These are phyloP conservation scores for Pseudeuparius sepicola DNA, from an alignment of 2,888 invertebrate species.

Conservation along the genomic window DNA sequence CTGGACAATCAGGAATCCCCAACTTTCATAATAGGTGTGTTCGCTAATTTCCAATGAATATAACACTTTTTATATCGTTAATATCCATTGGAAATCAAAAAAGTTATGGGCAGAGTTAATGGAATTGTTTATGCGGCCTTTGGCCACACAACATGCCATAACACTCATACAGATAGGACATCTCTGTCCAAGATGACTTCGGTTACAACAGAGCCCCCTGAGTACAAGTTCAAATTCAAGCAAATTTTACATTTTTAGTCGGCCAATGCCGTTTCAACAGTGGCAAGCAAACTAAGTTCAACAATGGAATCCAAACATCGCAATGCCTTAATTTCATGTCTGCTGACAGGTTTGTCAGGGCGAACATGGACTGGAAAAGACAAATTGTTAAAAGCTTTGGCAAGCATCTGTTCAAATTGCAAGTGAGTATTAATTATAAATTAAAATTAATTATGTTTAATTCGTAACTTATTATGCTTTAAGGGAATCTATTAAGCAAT, in stretches of 20 bases:
- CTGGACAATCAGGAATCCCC: not conserved
- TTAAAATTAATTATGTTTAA: not conserved
- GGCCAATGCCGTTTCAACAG: constrained; percentile 70
- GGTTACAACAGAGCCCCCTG: too few species aligned
- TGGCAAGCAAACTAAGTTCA: constrained; percentile 59
- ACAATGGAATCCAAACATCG: constrained; percentile 55
- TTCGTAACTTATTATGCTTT: too few species aligned
- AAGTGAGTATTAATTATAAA: constrained; percentile 47
- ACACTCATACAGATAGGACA: too few species aligned
- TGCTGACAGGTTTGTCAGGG: constrained; percentile 61
- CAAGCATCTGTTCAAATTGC: constrained; percentile 59
- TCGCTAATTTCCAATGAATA: too few species aligned
- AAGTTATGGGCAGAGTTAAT: too few species aligned
- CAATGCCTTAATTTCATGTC: constrained; percentile 53
- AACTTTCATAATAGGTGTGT: not conserved
- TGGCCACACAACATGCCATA: too few species aligned
- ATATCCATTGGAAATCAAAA: too few species aligned
- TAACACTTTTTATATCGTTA: too few species aligned
- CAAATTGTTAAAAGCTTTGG: constrained; percentile 64
- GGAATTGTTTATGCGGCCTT: too few species aligned
- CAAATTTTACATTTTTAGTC: constrained; percentile 42
- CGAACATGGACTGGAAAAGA: constrained; percentile 89
- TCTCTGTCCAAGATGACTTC: too few species aligned
- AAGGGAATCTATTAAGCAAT: constrained; percentile 38
- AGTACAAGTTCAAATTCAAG: constrained; percentile 1